Conservation (phyloP, 2,888 invertebrate species). For the Lithophane leautieri region DNA sequence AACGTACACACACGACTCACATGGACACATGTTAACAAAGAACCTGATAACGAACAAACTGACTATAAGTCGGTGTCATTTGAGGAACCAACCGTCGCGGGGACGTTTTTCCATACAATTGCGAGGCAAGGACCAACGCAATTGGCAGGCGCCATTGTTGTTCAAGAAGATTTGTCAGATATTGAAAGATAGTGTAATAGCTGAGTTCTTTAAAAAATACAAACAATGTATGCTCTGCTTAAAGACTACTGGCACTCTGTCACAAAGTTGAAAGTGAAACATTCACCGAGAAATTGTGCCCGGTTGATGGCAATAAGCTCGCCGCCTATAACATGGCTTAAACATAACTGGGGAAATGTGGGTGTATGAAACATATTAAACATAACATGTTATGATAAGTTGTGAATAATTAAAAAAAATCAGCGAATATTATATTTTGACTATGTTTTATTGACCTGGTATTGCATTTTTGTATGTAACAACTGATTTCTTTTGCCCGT, state of each 20-base stretch:
- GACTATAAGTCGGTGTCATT: neutral
- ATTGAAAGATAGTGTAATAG: neutral
- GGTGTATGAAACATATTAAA: no score
- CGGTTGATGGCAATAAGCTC: no score
- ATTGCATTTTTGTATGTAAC: no score
- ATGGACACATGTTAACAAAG: neutral
- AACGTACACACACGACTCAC: neutral
- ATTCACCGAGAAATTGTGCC: no score
- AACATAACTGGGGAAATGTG: no score
- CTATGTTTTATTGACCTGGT: no score
- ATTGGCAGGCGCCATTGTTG: neutral
- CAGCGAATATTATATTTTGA: no score
- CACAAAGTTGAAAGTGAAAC: neutral
- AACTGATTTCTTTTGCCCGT: no score
- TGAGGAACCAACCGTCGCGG: neutral
- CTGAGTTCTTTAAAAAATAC: neutral
- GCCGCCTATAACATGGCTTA: no score
- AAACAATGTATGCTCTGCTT: neutral
- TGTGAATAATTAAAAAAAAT: no score
- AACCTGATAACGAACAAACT: neutral
- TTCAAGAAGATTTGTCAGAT: neutral
- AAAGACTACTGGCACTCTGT: neutral
- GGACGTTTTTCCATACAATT: neutral
- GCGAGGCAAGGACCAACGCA: neutral
- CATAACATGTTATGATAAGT: no score